Percentiles rank a stretch among this genome's conserved stretches.
phyloP scores from a whole-genome alignment of 2,113 vertebrate species.

The Paramisgurnus dabryanus region DNA sequence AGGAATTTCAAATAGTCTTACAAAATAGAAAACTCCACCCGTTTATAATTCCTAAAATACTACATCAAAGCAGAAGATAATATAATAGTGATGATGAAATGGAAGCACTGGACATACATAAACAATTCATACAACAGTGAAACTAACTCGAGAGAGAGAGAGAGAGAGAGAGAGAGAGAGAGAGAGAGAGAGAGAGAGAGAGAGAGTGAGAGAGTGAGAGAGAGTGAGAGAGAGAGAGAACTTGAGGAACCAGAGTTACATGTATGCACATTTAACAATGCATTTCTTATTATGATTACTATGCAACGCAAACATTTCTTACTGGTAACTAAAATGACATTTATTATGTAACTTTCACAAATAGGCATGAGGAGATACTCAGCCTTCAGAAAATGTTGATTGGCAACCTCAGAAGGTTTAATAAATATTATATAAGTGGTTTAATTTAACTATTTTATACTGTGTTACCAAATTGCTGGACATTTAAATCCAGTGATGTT shows the following conservation, averaged over 20 bases:
- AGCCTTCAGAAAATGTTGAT: too few species aligned
- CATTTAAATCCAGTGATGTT: too few species aligned
- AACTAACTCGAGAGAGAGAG: not conserved
- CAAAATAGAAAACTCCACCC: not conserved
- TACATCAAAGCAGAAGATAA: not conserved
- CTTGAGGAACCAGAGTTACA: too few species aligned
- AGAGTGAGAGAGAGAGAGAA: too few species aligned
- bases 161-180: not conserved
- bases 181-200: too few species aligned
- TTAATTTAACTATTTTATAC: not conserved
- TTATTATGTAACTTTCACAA: too few species aligned
- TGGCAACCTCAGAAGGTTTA: not conserved
- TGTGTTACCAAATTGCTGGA: too few species aligned
- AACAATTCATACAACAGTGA: not conserved
- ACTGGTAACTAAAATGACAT: not conserved
- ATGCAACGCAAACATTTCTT: not conserved
- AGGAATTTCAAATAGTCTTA: not conserved
- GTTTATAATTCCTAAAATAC: slow-evolving; percentile 38
- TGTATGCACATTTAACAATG: too few species aligned
- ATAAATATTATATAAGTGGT: not conserved
- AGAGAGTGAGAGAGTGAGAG: too few species aligned
- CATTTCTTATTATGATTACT: not conserved
- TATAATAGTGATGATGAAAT: not conserved
- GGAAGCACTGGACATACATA: not conserved
- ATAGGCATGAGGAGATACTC: too few species aligned